Conservation (phyloP, 2,113 vertebrate species). For the Chrysochloris asiatica region DNA sequence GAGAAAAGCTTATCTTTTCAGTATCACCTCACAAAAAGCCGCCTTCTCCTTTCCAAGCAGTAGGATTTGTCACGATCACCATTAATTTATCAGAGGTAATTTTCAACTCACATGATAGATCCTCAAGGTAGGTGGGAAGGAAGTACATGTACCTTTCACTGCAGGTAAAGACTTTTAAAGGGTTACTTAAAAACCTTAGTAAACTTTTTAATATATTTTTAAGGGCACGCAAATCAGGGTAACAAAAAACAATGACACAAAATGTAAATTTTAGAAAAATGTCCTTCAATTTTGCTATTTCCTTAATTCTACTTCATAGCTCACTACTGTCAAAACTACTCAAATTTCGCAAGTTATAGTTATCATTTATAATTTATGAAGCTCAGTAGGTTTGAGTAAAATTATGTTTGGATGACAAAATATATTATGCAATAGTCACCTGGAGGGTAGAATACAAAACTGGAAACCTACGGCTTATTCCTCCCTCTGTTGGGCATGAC, state of each 20-base stretch:
- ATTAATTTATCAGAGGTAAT: slow-evolving; percentile 30
- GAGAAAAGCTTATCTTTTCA: slow-evolving; percentile 11
- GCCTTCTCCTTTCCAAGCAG: slow-evolving; percentile 37
- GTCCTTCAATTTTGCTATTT: slow-evolving; percentile 8
- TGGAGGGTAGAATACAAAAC: neutral
- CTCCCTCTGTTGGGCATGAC: neutral
- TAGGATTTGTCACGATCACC: slow-evolving; percentile 48
- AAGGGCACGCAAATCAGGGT: neutral
- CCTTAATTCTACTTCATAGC: neutral
- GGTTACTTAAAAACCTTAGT: slow-evolving; percentile 21
- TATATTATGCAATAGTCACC: neutral
- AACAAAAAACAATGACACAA: slow-evolving; percentile 17
- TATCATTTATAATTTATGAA: slow-evolving; percentile 44
- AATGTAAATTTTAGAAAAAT: neutral
- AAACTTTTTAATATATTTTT: neutral
- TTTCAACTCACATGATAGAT: slow-evolving; percentile 19
- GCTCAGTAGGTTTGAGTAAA: slow-evolving; percentile 49
- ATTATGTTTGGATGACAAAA: slow-evolving; percentile 27
- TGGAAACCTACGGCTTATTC: neutral
- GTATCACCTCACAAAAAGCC: slow-evolving; percentile 32
- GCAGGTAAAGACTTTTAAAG: slow-evolving; percentile 28
- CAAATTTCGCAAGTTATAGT: slow-evolving; percentile 30
- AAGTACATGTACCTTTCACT: neutral
- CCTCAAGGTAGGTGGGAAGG: slow-evolving; percentile 17
- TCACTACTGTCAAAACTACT: slow-evolving; percentile 33